Conservation (phyloP, 2,797 vertebrate genomes). For the Oreortyx pictus region DNA sequence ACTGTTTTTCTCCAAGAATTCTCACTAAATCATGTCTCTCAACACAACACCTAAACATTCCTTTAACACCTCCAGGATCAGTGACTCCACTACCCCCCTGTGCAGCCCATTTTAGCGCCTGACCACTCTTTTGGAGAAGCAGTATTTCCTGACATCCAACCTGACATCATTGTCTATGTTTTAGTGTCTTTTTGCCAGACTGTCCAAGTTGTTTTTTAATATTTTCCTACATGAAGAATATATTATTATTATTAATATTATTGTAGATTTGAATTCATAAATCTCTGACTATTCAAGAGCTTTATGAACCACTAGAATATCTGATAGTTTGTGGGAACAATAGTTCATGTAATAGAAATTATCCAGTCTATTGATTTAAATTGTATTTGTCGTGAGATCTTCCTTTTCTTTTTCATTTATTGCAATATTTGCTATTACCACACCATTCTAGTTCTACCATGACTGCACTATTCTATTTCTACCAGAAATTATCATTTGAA, state of each 20-base stretch:
- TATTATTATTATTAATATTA: background rate
- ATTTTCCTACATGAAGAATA: background rate
- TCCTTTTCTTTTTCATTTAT: background rate
- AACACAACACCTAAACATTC: too few species aligned
- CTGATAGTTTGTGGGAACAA: background rate
- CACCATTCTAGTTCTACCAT: background rate
- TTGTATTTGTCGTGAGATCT: background rate
- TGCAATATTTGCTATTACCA: background rate
- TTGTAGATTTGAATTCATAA: background rate
- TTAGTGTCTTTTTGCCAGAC: background rate
- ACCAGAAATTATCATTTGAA: background rate
- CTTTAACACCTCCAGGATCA: too few species aligned
- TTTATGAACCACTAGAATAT: background rate
- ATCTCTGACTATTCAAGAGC: background rate
- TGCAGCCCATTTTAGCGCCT: too few species aligned
- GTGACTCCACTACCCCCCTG: too few species aligned
- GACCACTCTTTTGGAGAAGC: too few species aligned
- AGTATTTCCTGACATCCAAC: too few species aligned
- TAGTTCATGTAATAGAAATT: background rate
- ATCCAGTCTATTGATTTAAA: constrained; percentile 3
- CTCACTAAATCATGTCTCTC: too few species aligned
- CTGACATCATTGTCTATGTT: background rate
- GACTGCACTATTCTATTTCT: background rate
- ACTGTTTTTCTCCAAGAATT: too few species aligned
- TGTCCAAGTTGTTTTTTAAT: background rate